A percentile compares a stretch with the other conserved stretches of the same genome.
Evolutionary conservation across 53 echinoderm and acorn worm genomes (phyloP).

Genomic region (Mesocentrotus franciscanus): DNA sequence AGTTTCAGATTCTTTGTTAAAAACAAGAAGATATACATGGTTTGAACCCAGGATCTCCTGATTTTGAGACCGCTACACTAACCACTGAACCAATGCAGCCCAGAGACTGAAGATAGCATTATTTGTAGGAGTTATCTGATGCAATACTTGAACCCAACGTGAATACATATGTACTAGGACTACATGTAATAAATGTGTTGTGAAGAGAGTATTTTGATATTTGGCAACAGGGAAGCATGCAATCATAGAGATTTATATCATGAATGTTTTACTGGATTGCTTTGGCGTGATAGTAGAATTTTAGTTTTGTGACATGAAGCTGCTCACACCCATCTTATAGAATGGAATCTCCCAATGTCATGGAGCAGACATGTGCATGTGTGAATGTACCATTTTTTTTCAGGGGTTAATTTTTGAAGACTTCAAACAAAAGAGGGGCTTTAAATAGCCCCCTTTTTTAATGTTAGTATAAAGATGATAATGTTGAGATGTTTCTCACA

Average conservation of each 20-base stretch:
- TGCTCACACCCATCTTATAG: neutral
- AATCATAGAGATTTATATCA: constrained; percentile 21
- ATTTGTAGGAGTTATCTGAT: neutral
- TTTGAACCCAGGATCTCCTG: neutral
- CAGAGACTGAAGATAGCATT: neutral
- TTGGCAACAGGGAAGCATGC: constrained; percentile 32
- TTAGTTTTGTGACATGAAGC: neutral
- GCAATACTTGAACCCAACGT: constrained; percentile 3
- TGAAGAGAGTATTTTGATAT: neutral
- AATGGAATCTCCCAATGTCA: neutral
- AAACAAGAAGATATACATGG: neutral
- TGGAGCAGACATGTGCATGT: neutral
- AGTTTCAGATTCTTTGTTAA: neutral
- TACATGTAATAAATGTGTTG: neutral
- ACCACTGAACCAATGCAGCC: constrained; percentile 15
- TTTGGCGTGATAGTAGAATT: neutral
- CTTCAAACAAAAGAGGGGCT: neutral
- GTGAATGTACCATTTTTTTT: neutral
- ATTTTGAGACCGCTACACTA: neutral
- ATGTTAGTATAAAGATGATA: neutral
- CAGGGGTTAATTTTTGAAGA: neutral
- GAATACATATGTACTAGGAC: neutral
- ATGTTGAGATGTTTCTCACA: neutral
- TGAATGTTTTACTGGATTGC: neutral
- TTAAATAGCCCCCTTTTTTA: neutral